These are phyloP conservation scores for Heptranchias perlo DNA, from an alignment of 2,113 vertebrate genomes.

Conservation along the genomic window DNA sequence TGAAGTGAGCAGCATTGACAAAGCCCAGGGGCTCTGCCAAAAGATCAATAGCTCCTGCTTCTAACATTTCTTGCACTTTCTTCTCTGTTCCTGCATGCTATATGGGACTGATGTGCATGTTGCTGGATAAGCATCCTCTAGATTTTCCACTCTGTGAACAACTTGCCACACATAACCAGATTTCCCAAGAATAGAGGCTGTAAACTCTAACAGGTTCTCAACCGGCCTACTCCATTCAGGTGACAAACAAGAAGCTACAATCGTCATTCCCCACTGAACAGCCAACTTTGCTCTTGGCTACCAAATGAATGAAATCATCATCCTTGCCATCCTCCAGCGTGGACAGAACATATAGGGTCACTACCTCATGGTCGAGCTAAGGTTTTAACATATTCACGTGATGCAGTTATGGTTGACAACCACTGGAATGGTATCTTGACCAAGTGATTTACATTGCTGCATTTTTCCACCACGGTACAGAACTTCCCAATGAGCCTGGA, in stretches of 20 bases:
- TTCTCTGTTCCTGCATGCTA: not conserved
- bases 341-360: too few relatives aligned
- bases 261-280: not conserved
- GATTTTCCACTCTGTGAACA: not conserved
- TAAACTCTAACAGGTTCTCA: not conserved
- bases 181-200: not conserved
- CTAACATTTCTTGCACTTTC: not conserved
- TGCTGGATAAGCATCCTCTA: not conserved
- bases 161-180: not conserved
- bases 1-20: not conserved
- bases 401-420: too few relatives aligned
- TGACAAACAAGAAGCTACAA: too few relatives aligned
- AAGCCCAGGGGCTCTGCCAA: not conserved
- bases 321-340: not conserved
- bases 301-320: not conserved
- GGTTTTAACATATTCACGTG: too few relatives aligned
- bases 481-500: too few relatives aligned
- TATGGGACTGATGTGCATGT: not conserved
- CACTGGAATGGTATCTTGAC: too few relatives aligned
- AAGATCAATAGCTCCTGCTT: not conserved
- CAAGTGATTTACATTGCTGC: too few relatives aligned
- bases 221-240: too few relatives aligned
- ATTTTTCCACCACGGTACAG: too few relatives aligned
- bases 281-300: not conserved
- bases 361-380: too few relatives aligned